phyloP scores from a whole-genome alignment of 2,113 vertebrate genomes.

The Apodemus speciosus region DNA sequence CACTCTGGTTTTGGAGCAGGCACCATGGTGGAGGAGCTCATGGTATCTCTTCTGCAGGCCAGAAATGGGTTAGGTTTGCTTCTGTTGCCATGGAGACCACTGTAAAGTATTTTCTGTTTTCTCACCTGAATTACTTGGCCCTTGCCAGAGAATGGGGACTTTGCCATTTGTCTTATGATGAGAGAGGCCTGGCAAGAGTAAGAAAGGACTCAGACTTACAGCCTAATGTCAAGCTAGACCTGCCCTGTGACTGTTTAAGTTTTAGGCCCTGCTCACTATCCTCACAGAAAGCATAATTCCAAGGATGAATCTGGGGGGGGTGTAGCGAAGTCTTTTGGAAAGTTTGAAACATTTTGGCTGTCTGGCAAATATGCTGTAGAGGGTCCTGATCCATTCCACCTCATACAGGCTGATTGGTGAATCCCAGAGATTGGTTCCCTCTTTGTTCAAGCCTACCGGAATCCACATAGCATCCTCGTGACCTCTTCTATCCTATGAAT shows the following conservation, averaged over 20 bases:
- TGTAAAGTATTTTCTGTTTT: conserved; percentile 1
- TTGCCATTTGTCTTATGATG: not conserved
- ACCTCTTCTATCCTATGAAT: not conserved
- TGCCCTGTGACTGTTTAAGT: not conserved
- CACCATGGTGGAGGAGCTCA: conserved; percentile 67
- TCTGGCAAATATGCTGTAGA: not conserved
- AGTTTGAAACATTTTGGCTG: not conserved
- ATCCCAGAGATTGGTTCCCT: not conserved
- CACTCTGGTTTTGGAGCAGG: conserved; percentile 68
- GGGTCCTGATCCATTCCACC: not conserved
- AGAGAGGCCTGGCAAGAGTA: not conserved
- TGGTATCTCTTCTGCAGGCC: not conserved
- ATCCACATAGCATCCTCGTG: not conserved
- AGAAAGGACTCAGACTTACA: not conserved
- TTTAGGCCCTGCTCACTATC: not conserved
- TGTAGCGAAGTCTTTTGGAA: not conserved
- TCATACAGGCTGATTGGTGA: not conserved
- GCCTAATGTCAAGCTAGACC: not conserved
- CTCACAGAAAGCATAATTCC: not conserved
- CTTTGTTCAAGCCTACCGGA: not conserved
- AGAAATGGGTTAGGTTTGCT: not conserved
- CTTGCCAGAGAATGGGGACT: not conserved
- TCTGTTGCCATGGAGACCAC: not conserved
- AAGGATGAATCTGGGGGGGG: not conserved
- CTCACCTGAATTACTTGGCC: not conserved